Base-by-base conservation (phyloP, 2,888 invertebrate genomes). In the Hanleya hanleyi region DNA sequence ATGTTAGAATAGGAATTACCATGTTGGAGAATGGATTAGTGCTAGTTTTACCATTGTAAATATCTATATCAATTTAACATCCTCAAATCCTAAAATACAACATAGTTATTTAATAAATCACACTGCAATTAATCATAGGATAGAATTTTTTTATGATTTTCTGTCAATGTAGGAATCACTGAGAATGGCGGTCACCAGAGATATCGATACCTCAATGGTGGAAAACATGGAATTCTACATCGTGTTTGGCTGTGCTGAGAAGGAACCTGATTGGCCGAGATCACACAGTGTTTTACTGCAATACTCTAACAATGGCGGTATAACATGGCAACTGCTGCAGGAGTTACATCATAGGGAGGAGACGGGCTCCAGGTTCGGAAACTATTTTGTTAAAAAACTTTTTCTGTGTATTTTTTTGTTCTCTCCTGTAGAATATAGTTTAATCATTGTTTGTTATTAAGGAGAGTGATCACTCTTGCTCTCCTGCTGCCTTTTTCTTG, bases 281-380 rank as follows among this genome's bases (percentile, higher is more conserved):
- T 81, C 87, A 9, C 84, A 88, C 75, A 88, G 88, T 38, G 87
- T 91, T 3, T 79, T 91, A 18, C 79, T 91, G 4, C 91, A 91
- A 80, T 91, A 88, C 75, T 91, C 91, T 1, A 89, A 74, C 64
- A 91, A 91, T 81, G 91, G 91, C 0, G 91, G 91, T 4, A 90
- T 91, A 38, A 83, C 85, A 0, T 91, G 91, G 91, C 83, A 88
- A 70, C 82, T 89, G 0, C 73, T 91, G 32, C 87, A 90, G 76
- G 90, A 91, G 69, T 75, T 87, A 22, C 86, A 87, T 71, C 86
- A 84, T 71, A 75, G 80, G 35, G 83, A 83, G 74, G 81, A 82
- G 36, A 71, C 80, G 1, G 77, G 71, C 51, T 74, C 81, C n/a
- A 79, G 83, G 85, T 84, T 69, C 18, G 12, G 18, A 41, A 41